Conservation (phyloP, 2,888 invertebrate genomes). For the Sepiola atlantica region DNA sequence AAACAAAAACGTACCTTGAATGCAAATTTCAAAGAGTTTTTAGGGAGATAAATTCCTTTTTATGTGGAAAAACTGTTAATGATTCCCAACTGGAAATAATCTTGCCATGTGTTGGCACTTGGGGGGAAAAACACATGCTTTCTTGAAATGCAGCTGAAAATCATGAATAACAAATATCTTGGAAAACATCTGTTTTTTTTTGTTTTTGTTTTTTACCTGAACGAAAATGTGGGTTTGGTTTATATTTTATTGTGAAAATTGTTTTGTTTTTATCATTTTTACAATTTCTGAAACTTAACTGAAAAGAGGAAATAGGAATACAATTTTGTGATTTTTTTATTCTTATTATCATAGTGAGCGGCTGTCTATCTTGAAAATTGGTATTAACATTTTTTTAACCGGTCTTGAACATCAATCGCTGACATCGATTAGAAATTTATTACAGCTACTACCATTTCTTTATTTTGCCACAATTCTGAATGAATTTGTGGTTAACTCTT, state of each 20-base stretch:
- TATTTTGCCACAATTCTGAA: too few relatives aligned
- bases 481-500: too few relatives aligned
- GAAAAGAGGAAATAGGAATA: too few relatives aligned
- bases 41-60: neutral
- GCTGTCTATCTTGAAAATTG: too few relatives aligned
- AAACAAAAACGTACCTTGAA: neutral
- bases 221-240: neutral
- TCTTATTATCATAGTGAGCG: too few relatives aligned
- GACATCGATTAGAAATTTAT: too few relatives aligned
- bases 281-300: neutral
- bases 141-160: neutral
- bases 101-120: neutral
- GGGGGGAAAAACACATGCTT: neutral
- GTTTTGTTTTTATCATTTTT: neutral
- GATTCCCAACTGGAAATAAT: neutral
- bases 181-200: neutral
- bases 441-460: too few relatives aligned
- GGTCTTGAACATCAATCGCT: too few relatives aligned
- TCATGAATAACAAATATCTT: neutral
- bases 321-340: neutral
- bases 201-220: neutral
- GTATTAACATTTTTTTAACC: too few relatives aligned
- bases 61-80: neutral
- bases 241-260: neutral
- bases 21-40: neutral